Percentiles rank a stretch among this genome's conserved stretches.
phyloP scores from a whole-genome alignment of 1,140 invertebrate species.

The Drosophila watanabei region DNA sequence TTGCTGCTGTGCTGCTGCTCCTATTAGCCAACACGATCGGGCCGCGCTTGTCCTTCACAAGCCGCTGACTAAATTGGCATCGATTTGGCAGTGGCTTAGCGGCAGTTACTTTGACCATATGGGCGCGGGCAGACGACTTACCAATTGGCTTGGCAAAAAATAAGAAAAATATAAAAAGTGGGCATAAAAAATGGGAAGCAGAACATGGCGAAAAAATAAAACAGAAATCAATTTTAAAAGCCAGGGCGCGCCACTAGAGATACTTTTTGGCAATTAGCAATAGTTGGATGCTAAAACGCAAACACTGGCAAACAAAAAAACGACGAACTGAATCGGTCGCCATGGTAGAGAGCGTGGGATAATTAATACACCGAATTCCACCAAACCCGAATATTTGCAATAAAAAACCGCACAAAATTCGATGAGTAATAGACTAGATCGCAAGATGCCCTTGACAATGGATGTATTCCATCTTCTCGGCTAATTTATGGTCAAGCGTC shows the following conservation, averaged over 20 bases:
- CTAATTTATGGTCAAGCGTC: conserved; percentile 20
- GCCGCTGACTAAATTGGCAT: conserved; percentile 79
- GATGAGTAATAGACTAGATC: conserved; percentile 37
- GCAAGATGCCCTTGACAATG: conserved; percentile 42
- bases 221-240: conserved; percentile 57
- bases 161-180: conserved; percentile 7
- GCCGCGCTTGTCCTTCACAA: conserved; percentile 70
- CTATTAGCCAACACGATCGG: conserved; percentile 62
- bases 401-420: conserved; percentile 25
- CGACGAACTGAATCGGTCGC: conserved; percentile 18
- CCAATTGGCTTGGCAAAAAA: conserved; percentile 56
- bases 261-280: conserved; percentile 66
- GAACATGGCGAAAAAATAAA: conserved; percentile 24
- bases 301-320: conserved; percentile 35
- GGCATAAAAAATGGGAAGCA: conserved; percentile 17
- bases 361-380: conserved; percentile 51
- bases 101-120: conserved; percentile 68
- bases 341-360: conserved; percentile 50
- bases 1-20: conserved; percentile 50
- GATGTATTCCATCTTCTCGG: conserved; percentile 10
- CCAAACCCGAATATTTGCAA: conserved; percentile 40
- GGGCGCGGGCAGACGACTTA: conserved; percentile 71
- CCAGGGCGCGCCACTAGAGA: conserved; percentile 51
- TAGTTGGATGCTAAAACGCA: conserved; percentile 49
- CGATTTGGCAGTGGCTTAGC: conserved; percentile 74